Base-by-base conservation (phyloP, 1,140 invertebrate genomes). In the Zaprionus capensis region DNA sequence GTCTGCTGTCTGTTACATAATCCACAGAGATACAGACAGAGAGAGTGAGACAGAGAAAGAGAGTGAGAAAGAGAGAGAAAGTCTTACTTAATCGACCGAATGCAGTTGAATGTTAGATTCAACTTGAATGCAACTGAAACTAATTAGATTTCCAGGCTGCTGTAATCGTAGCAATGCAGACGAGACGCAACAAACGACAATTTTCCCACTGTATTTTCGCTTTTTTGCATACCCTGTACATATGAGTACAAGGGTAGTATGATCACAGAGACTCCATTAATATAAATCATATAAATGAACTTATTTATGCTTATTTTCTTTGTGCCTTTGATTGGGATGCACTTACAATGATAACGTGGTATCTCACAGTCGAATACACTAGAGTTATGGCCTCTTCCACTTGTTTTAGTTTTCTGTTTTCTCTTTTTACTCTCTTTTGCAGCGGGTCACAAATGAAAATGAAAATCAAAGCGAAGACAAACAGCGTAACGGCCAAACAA, bases 151-250 rank as follows among this genome's bases (percentile, higher is more conserved):
- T 88, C 72, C 65, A 78, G 78, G 70, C 83, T 78, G 79, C 81
- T 58, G 81, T 88, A 87, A 87, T 88, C 78, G 70, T 64, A 80
- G 63, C 76, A 64, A 2, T 26, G 49, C 62, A 55, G 62, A 65
- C 63, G 65, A 5, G 20, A 70, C 81, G 51, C 71, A 80, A 81
- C 80, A 80, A 81, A 76, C 83, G 85, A 88, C 85, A 88, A 84
- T 90, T 88, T 88, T 88, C 84, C 81, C 84, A 88, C 84, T 79
- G 81, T 71, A 76, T 88, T 88, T 88, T 88, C 85, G 76, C 81
- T 87, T 88, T 88, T 86, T 57, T 73, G 2, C 6, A 46, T 46
- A n/a, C 15, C 53, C 24, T 31, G 12, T 31, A 46, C 6, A 2
- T 11, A 7, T 17, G n/a, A 2, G 0, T 46, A 17, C 2, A 1